Evolutionary conservation across 1,140 invertebrate species (phyloP), one percentile per base, ranked within the genome.

Genomic region (Octopus sinensis): DNA sequence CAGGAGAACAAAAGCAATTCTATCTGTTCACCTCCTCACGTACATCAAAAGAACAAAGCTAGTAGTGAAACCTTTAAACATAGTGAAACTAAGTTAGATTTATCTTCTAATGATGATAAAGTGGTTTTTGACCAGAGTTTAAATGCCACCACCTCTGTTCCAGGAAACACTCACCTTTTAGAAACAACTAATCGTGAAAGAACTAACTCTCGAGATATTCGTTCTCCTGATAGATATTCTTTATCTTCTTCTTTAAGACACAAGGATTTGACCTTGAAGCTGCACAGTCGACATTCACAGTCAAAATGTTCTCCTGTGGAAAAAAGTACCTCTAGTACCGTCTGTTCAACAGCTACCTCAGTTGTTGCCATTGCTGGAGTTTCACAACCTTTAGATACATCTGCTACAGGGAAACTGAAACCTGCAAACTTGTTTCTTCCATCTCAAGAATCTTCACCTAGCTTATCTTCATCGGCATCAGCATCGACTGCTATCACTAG

Each of bases 341-440:
- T 43, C 3, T 43, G 30, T 43, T 43, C 30, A 43, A 43, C 30
- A 43, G 30, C 56, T 78, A n/a, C n/a, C 80, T 13, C 78, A 52
- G 53, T 10, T 80, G 51, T 53, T 80, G 76, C 52, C 76, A 83
- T n/a, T 23, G 30, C 79, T 75, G 54, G 76, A n/a, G 77, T 53
- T 79, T 76, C 30, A 54, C 82, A 56, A 6, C 78, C 56, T 79
- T 82, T 81, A 77, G 80, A 75, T 17, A 56, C 30, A 77, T 43
- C 75, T 62, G 79, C 53, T n/a, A 52, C 13, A 62, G 52, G 79
- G 53, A 86, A 84, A 76, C 76, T 83, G 6, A 88, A 90, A 82
- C 83, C 86, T 9, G 83, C 85, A 23, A 83, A 82, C 7, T 91
- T 90, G 91, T 84, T 86, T 13, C 87, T 91, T 13, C 83, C 86